Evolutionary conservation across 2,888 invertebrate genomes (phyloP), one percentile per base, ranked within the genome.

Genomic region (Aporophyla nigra): DNA sequence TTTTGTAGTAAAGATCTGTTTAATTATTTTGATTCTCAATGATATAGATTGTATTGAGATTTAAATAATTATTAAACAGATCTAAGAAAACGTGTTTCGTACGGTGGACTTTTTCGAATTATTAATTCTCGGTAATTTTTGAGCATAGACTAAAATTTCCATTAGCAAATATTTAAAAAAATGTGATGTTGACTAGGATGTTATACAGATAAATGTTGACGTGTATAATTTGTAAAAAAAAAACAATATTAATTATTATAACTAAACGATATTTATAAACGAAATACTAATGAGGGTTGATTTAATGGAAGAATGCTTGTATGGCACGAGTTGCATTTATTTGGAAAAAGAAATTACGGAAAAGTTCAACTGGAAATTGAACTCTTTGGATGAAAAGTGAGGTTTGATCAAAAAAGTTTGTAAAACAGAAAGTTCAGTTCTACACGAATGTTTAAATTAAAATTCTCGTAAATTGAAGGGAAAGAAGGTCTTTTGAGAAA

Each of bases 131-230:
- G 33, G 5, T 5, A 33, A 12, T 43, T 0, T 27, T 59, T 62
- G 61, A 61, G 14, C n/a, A 43, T 58, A 67, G 61, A 78, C 74
- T 76, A 72, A 83, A 89, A 89, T 89, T 82, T 74, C 83, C 80
- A 82, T 59, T 79, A 75, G 66, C 91, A 91, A 91, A 93, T 80
- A 92, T 93, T 94, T 40, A 86, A 91, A 95, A 94, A 91, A 91
- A 96, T 96, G 96, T 96, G 96, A 96, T 96, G 95, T 95, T 95
- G 93, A 94, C 90, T 95, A 96, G 94, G 92, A 91, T 91, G 92
- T 94, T 87, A 87, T 88, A 93, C 94, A 93, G 91, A 93, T 93
- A 82, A 94, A 95, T 93, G 94, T 95, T 95, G 93, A 93, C 88
- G 89, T 92, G 88, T 93, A 94, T 94, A 92, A 95, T 95, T 95